Evolutionary conservation across 2,113 vertebrate species (phyloP), one percentile per base, ranked within the genome.

Genomic region (Ancistrus triradiatus): DNA sequence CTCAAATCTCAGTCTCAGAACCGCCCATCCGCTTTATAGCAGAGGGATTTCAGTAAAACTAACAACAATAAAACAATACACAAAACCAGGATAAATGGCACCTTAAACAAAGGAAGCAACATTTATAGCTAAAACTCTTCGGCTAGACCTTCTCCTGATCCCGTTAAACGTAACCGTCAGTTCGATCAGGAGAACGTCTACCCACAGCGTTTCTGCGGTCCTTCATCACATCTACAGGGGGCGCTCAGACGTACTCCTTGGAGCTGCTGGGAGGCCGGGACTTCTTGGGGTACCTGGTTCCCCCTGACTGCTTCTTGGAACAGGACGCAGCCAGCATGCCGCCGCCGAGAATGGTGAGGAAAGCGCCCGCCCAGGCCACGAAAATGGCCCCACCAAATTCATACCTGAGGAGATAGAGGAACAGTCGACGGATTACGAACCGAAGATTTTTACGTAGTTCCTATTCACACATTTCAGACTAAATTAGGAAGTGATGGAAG

Each of bases 321-420:
- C 93, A 95, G 4, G 91, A 90, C 0, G 89, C 90, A 0, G 90
- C 79, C n/a, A 95, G 78, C 74, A 93, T 85, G 0, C 22, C 80
- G 0, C 92, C 93, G 1, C 93, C 93, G 1, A 93, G 66, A 1
- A 93, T 17, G 0, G 77, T 47, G 70, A 95, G 70, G 58, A 90
- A 87, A 0, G 89, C 70, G 1, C 91, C 92, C 0, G 91, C 92
- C 92, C 92, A 95, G 56, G 89, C 88, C 0, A 95, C 85, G 69
- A 94, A 95, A 59, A 94, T 83, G n/a, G 91, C 90, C 1, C 91
- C 53, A 0, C 92, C 92, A 63, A 95, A 91, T 75, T 95, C 93
- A 0, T 90, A 95, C 83, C 93, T 95, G 56, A 0, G 40, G n/a
- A 56, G 22, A n/a, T 37, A 53, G 7, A 4, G 25, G 17, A 33